These are phyloP conservation scores for Podarcis muralis DNA, from an alignment of 2,113 vertebrate species.

Conservation along the genomic window DNA sequence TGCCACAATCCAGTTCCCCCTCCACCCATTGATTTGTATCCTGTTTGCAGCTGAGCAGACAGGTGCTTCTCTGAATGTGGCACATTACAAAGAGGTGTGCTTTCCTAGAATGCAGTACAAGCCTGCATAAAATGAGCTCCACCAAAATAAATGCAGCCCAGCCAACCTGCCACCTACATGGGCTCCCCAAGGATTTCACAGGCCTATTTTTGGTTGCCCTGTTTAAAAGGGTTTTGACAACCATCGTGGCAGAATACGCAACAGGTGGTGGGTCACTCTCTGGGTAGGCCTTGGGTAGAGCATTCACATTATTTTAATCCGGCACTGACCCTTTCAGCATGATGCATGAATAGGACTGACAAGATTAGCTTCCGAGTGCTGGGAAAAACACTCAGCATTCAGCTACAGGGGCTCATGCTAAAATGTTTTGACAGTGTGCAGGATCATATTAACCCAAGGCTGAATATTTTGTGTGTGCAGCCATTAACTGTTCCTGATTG, in stretches of 20 bases:
- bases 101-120: no score
- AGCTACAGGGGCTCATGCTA: constrained; percentile 43
- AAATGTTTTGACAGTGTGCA: constrained; percentile 55
- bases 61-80: no score
- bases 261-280: no score
- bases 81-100: no score
- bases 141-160: no score
- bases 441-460: constrained; percentile 51
- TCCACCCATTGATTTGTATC: no score
- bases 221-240: neutral
- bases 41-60: no score
- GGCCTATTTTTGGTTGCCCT: neutral
- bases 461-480: constrained; percentile 34
- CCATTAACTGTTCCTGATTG: constrained; percentile 52
- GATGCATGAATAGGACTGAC: constrained; percentile 41
- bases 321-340: constrained; percentile 29
- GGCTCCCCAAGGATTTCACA: no score
- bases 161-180: no score
- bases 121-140: no score
- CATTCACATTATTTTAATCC: neutral
- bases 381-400: constrained; percentile 32
- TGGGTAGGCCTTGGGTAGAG: neutral
- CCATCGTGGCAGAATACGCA: neutral
- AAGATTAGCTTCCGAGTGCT: constrained; percentile 28
- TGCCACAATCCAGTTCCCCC: no score